A percentile compares a stretch with the other conserved stretches of the same genome.
Conservation (phyloP, 2,113 vertebrate species). For the Notothenia rossii region DNA sequence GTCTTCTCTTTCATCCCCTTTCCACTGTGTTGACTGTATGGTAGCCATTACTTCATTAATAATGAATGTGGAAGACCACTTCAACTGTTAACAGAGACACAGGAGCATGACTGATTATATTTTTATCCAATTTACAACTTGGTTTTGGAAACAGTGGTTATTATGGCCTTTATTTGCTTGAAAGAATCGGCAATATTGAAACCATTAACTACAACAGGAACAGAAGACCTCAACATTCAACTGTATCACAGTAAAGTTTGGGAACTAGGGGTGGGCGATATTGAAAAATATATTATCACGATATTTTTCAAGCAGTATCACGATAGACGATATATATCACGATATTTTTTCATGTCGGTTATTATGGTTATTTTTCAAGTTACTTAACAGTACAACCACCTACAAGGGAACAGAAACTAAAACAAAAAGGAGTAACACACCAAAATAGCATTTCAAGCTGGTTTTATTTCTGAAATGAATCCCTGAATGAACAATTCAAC, state of each 20-base stretch:
- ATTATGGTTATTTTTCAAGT: no score
- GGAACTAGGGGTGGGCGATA: neutral
- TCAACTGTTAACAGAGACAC: slow-evolving; percentile 27
- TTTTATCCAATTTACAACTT: slow-evolving; percentile 27
- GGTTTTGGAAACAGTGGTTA: slow-evolving; percentile 5
- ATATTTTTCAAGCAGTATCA: no score
- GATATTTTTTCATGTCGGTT: no score
- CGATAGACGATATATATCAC: no score
- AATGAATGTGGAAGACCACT: slow-evolving; percentile 42
- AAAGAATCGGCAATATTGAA: neutral
- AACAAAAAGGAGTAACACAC: no score
- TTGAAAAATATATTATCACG: no score
- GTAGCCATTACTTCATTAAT: slow-evolving; percentile 23
- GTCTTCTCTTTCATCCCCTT: slow-evolving; percentile 2
- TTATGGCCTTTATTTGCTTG: neutral
- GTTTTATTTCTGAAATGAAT: no score
- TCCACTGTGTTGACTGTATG: slow-evolving; percentile 14
- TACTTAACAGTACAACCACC: no score
- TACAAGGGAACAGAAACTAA: no score
- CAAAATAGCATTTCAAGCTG: no score
- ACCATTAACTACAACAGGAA: neutral
- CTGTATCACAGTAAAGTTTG: neutral
- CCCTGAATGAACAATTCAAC: no score
- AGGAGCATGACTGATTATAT: slow-evolving; percentile 38
- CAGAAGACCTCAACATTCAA: neutral